Conservation (phyloP, 2,797 vertebrate species). For the Delichon dasypus region DNA sequence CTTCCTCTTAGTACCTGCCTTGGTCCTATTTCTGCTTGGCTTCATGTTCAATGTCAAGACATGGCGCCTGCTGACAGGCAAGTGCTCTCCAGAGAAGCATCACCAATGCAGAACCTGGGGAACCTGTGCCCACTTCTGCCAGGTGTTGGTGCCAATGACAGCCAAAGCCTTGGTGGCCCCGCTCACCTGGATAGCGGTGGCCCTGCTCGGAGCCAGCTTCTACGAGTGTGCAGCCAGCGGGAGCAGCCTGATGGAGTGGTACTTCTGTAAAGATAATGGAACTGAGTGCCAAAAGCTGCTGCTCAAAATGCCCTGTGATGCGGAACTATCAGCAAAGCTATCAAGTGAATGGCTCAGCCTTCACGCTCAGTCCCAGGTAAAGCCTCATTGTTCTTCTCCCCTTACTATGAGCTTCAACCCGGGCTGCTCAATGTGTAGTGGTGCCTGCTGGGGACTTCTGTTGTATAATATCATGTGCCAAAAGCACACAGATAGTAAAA, state of each 20-base stretch:
- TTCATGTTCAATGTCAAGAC: slow-evolving; percentile 63
- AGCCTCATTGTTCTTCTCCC: background rate
- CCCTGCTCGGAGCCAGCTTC: slow-evolving; percentile 78
- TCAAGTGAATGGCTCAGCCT: slow-evolving; percentile 27
- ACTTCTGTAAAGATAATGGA: slow-evolving; percentile 12
- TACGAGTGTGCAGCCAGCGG: slow-evolving; percentile 77
- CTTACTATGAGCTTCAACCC: accelerated
- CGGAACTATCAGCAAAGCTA: accelerated
- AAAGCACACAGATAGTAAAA: accelerated
- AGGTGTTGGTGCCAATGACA: background rate
- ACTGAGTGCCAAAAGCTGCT: background rate
- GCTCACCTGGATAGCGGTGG: slow-evolving; percentile 79
- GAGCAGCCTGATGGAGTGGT: accelerated
- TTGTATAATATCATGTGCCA: no score
- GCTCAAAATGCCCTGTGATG: slow-evolving; percentile 68
- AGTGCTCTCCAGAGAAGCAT: background rate
- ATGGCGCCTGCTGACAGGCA: slow-evolving; percentile 75
- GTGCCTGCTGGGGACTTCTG: background rate
- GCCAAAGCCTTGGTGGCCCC: slow-evolving; percentile 70
- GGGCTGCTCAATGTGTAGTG: background rate
- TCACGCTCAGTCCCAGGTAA: slow-evolving; percentile 78
- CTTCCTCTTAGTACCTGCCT: slow-evolving; percentile 81
- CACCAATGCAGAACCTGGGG: accelerated
- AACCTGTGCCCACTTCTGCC: accelerated
- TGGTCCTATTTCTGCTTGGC: slow-evolving; percentile 78